Base-by-base conservation (phyloP, 2,888 invertebrate species). In the Tridacna crocea region DNA sequence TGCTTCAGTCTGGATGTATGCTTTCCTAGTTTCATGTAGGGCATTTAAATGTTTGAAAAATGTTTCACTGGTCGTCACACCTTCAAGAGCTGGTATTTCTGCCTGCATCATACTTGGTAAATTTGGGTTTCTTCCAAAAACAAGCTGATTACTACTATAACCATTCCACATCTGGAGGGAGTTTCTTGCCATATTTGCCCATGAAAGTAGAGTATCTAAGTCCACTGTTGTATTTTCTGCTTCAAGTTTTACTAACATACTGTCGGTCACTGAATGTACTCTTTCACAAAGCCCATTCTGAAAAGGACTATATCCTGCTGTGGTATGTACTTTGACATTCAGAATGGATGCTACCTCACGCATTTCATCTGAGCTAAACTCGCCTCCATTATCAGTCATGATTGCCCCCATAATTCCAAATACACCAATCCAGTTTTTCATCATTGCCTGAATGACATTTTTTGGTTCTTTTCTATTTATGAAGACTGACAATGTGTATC, bases 1-100 rank as follows among this genome's bases (percentile, higher is more conserved):
- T 26, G 86, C 65, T 65, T n/a, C n/a, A n/a, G n/a, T n/a, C n/a
- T n/a, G n/a, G n/a, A n/a, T 90, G 61, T 73, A 88, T 46, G 86
- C 86, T 24, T 79, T 82, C 12, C 87, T 26, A 15, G 82, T 24
- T 13, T 58, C 75, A 79, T 79, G 60, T 22, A 84, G 58, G 13
- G 60, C 73, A 75, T 80, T 82, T 36, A 83, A 61, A 75, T 82
- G 75, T 27, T 75, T 65, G 17, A 70, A 75, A 65, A 82, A 79
- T 13, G 8, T 22, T 55, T 76, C 76, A 55, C 76, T 76, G 11
- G 27, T 76, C 80, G 85, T 88, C 3, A 26, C 46, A 48, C 81
- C 80, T 13, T 84, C 73, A 15, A 84, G 70, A 17, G 81, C 84
- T 17, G 82, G 84, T 10, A 80, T 22, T 26, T 24, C 66, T 15